Evolutionary conservation across 2,888 invertebrate genomes (phyloP), one percentile per base, ranked within the genome.

Genomic region (Acrobasis consociella): DNA sequence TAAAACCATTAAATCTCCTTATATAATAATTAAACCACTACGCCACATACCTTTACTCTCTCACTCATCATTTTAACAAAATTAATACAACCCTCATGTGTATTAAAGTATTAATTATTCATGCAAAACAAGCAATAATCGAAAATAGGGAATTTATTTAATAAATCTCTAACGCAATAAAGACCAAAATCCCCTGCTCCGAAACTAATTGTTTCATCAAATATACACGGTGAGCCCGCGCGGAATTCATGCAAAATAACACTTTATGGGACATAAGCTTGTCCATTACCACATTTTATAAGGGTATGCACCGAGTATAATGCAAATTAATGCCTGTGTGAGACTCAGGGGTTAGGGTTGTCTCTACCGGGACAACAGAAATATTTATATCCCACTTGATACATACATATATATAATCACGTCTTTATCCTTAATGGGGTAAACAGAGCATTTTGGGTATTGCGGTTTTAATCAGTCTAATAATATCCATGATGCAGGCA

Each of bases 281-380:
- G 86, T 83, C 86, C 81, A 86, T 86, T 87, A 87, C 80, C 78
- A 81, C 82, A 84, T 87, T 89, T 89, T 89, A 86, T 88, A 86
- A 85, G 87, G 86, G 84, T 86, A 84, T 89, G 87, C 86, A 85
- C 82, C 80, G 80, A 77, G 77, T 80, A 82, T 89, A 87, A 89
- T 89, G 89, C 87, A 87, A 88, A 87, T 87, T 88, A 88, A 89
- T 88, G 84, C 75, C 73, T 82, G 79, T 81, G 74, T 79, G 87
- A 87, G 85, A 81, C 38, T 64, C 69, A 7, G 66, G 73, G 69
- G 52, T 7, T 74, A 88, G 86, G 89, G 89, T 69, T 87, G 83
- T 8, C 77, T 71, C 69, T 42, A 17, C 5, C 9, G 13, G 58
- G 13, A 38, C 60, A 58, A 60, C 37, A 13, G 52, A n/a, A n/a